Evolutionary conservation across 2,113 vertebrate species (phyloP).

Genomic region (Larimichthys polyactis): DNA sequence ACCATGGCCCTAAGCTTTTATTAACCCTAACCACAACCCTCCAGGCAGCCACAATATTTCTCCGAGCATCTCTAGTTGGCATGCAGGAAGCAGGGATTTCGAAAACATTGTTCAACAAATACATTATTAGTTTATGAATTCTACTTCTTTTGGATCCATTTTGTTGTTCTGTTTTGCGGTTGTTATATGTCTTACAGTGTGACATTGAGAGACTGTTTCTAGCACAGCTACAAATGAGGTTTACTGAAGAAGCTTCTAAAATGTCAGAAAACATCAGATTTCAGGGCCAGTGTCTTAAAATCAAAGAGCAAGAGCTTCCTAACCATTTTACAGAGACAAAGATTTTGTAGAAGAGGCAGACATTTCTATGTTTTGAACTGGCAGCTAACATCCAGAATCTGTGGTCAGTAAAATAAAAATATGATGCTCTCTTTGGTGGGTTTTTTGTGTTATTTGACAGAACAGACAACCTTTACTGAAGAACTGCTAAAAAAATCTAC

Average conservation of each 20-base stretch:
- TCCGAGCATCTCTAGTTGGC: no score
- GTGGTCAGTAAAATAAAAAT: not conserved
- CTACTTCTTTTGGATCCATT: not conserved
- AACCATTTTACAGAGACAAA: not conserved
- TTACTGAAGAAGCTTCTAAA: not conserved
- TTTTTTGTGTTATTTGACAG: not conserved
- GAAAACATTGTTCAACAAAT: no score
- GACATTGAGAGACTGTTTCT: not conserved
- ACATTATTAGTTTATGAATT: not conserved
- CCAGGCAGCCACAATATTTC: no score
- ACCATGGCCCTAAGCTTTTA: not conserved
- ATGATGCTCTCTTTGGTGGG: not conserved
- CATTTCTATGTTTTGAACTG: not conserved
- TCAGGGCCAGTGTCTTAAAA: not conserved
- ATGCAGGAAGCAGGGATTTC: no score
- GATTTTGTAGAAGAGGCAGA: not conserved
- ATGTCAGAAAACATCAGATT: not conserved
- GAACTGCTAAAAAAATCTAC: not conserved
- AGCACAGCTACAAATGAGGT: not conserved
- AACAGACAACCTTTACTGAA: not conserved
- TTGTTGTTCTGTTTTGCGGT: not conserved
- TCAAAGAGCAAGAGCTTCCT: not conserved
- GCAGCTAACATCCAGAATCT: not conserved
- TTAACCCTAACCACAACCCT: not conserved
- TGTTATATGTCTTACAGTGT: not conserved